These are phyloP conservation scores for Carollia perspicillata DNA, from an alignment of 2,113 vertebrate species.

Conservation along the genomic window DNA sequence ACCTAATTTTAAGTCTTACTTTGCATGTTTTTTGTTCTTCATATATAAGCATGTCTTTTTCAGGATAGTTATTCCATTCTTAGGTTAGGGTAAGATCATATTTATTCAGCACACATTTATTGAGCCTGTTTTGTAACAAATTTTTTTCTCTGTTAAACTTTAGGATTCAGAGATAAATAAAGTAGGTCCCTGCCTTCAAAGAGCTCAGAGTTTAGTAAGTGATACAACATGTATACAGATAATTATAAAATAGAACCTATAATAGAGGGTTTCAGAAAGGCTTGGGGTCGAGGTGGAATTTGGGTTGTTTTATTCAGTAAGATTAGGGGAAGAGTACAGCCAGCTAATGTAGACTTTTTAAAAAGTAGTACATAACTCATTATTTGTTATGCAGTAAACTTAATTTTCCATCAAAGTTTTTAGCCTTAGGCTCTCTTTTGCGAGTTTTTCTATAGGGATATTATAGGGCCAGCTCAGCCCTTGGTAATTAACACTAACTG, in stretches of 20 bases:
- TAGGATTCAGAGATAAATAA: slow-evolving; percentile 2
- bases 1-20: background rate
- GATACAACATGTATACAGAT: background rate
- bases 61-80: background rate
- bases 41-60: background rate
- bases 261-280: background rate
- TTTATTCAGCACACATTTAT: slow-evolving; percentile 3
- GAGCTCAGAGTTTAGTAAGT: slow-evolving; percentile 37
- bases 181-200: background rate
- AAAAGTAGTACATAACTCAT: background rate
- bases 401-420: slow-evolving; percentile 2
- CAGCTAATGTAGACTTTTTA: background rate
- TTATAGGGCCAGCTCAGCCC: background rate
- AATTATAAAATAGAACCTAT: slow-evolving; percentile 22
- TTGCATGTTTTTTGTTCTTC: slow-evolving; percentile 15
- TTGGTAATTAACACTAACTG: slow-evolving; percentile 2
- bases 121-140: background rate
- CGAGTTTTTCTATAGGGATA: background rate
- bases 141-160: slow-evolving; percentile 29
- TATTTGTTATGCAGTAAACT: background rate
- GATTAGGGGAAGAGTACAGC: background rate
- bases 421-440: background rate
- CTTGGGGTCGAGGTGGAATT: background rate
- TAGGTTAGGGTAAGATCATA: background rate
- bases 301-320: background rate